Base-by-base conservation (phyloP, 2,888 invertebrate genomes). In the Andrena praecox region DNA sequence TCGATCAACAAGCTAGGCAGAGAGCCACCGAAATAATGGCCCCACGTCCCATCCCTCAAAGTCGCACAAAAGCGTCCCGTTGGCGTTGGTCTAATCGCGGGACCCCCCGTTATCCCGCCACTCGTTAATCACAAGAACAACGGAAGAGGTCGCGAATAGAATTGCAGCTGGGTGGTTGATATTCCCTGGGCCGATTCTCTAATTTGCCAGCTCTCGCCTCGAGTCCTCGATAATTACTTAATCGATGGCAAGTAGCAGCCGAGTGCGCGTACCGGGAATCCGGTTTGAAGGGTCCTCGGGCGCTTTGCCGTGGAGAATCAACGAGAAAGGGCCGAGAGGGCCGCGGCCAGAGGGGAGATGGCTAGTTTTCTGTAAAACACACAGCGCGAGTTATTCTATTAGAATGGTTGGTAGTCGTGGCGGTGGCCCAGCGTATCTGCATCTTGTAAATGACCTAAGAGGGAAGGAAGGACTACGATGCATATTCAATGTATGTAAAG, bases 381-480 rank as follows among this genome's bases (percentile, higher is more conserved):
- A 84, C 84, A 87, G 85, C 83, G 71, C 85, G 85, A 87, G 89
- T 91, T 90, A 92, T 92, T 91, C 92, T 90, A 91, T 92, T 91
- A 89, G 88, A 90, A 90, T 90, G 87, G 89, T 88, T 85, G 83
- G 85, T 77, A 84, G 77, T 85, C 83, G 85, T 68, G 84, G 82
- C 84, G 84, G 88, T 88, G 86, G 85, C 87, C 84, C 85, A 86
- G 88, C 91, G 90, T 92, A 93, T 92, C 93, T 92, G 92, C 92
- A 93, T 93, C 93, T 93, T 92, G 93, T 93, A 93, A 93, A 93
- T 93, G 92, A 93, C 92, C 93, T 93, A 93, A 93, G 93, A 93
- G 93, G 91, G 91, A 92, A 92, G 91, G 92, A 92, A 92, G 91
- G 92, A 90, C 91, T 90, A 85, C 90, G 92, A 91, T 93, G 93